phyloP scores from a whole-genome alignment of 2,113 vertebrate species.

The Passer montanus region DNA sequence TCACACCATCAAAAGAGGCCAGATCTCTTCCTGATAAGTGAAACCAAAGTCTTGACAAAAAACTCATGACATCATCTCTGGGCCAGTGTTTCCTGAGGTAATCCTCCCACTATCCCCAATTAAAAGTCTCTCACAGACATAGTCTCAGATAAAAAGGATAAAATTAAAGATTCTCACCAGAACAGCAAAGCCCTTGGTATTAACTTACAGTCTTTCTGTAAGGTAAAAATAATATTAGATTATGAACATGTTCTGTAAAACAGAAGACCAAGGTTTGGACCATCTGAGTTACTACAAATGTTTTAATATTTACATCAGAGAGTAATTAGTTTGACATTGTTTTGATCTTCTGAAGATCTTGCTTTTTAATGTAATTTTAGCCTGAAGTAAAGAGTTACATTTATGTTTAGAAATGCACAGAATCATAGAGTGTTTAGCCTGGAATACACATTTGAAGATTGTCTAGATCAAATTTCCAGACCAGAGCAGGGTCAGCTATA shows the following conservation, averaged over 20 bases:
- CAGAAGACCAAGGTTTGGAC: background rate
- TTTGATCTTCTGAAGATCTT: background rate
- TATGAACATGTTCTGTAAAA: background rate
- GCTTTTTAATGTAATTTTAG: background rate
- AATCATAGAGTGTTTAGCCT: background rate
- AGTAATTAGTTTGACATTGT: background rate
- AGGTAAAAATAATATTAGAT: background rate
- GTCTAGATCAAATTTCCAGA: background rate
- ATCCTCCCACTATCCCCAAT: background rate
- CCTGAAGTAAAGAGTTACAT: background rate
- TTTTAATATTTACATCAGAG: background rate
- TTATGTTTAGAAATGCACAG: background rate
- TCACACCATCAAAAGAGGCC: background rate
- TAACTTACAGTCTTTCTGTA: background rate
- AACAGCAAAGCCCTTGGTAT: background rate
- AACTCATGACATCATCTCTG: background rate
- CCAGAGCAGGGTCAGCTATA: background rate
- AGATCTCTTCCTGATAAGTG: background rate
- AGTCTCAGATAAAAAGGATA: background rate
- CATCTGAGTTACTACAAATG: background rate
- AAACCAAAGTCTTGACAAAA: background rate
- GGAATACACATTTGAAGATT: background rate
- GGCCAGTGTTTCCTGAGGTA: background rate
- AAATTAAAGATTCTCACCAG: background rate
- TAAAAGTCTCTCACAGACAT: background rate